Base-by-base conservation (phyloP, 2,113 vertebrate species). In the Silurus glanis region DNA sequence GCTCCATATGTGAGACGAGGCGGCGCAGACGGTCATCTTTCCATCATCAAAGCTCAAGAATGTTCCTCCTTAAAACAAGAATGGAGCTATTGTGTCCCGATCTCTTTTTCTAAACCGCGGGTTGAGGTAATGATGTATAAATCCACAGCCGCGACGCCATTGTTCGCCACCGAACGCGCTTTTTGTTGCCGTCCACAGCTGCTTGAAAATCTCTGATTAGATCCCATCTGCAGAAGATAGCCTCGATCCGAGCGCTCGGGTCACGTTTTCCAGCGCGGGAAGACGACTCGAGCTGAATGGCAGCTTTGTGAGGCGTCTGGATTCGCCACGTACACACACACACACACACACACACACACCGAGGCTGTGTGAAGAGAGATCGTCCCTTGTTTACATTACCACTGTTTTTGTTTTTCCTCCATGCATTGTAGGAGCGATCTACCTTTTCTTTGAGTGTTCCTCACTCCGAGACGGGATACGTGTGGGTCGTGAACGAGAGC, bases 381-480 rank as follows among this genome's bases (percentile, higher is more conserved):
- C 83, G n/a, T 86, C 89, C 89, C 87, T 85, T 92, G 88, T 89
- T 92, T 91, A 89, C 87, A 90, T 92, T 91, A 89, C 93, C 92
- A 91, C 90, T 91, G 94, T 87, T 91, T 90, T 93, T 88, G 92
- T 91, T 94, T 94, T 94, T 93, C 89, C 37, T 91, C 87, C 90
- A 90, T 28, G 89, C 86, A 85, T 84, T 84, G 84, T 90, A 83
- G 86, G 81, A 87, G 75, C 86, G 53, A 85, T n/a, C 85, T 86
- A 89, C 83, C 91, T 92, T 92, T 86, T 88, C 90, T 93, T 94
- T 94, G 86, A 93, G 82, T 45, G 89, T 82, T 92, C 89, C 87
- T 94, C 92, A 92, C 91, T 92, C 92, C 91, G 90, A 92, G 92
- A 93, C 90, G 91, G 89, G 92, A 94, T 93, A 94, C 92, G 93